Evolutionary conservation across 2,797 vertebrate species (phyloP), one percentile per base, ranked within the genome.

Genomic region (Pangasius macronema): DNA sequence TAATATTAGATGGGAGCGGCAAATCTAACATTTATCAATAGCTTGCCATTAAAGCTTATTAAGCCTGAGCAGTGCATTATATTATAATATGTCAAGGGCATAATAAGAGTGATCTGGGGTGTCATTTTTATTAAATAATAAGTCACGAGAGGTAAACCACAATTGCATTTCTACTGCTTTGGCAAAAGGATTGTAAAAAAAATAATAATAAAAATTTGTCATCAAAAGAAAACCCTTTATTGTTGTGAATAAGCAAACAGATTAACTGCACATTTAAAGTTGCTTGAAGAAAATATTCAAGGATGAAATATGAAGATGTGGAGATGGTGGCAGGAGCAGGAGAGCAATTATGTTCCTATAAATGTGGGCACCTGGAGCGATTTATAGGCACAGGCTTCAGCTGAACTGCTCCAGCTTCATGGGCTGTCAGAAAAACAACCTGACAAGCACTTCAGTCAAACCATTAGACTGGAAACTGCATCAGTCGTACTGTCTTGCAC

Each of bases 391-490:
- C 24, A 30, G 75, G 33, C 46, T 53, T 86, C 30, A 55, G 49
- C 51, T 46, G 33, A 80, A 27, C 53, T 80, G 7, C 18, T 51
- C 33, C 20, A 57, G 30, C 33, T 55, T 79, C 46, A 55, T 57
- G 46, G 65, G 75, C 46, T 68, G 51, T 86, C 51, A 68, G 51
- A 30, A 67, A 76, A 82, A 82, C 77, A 65, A 36, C 65, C 83
- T 83, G 87, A 87, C 24, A 79, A 24, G 2, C 8, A 3, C 67
- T 14, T 61, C 42, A 87, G 68, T 88, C 80, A 86, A 87, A 84
- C 39, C 86, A 86, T 68, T 77, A 24, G 67, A 87, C 51, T 86
- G 84, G 59, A 87, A 82, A 87, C 84, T 68, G 46, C 77, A 73
- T 42, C 55, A 55, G 36, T 22, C 14, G 68, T 85, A 51, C 14